Percentiles rank a stretch among this genome's conserved stretches.
These are phyloP conservation scores for Caenorhabditis panamensis DNA, from an alignment of 2,888 invertebrate species.

Conservation along the genomic window DNA sequence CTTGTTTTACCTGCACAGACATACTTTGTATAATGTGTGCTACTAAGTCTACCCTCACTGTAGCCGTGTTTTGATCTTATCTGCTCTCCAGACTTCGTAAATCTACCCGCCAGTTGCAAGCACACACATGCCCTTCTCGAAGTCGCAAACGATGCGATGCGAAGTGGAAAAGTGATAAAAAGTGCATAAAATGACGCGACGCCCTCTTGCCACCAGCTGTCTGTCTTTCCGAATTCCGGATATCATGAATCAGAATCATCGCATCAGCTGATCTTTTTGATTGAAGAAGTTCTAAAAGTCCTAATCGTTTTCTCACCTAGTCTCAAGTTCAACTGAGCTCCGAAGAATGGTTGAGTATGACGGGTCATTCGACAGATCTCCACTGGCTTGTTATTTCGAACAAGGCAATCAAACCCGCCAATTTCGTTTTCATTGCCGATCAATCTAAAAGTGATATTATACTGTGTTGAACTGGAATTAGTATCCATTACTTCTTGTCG, in stretches of 20 bases:
- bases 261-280: slow-evolving; percentile 13
- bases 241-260: slow-evolving; percentile 8
- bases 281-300: slow-evolving; percentile 13
- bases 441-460: slow-evolving; percentile 80
- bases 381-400: slow-evolving; percentile 82
- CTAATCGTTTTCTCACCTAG: slow-evolving; percentile 53
- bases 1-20: too few species aligned
- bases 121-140: background rate
- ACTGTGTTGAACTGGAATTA: too few species aligned
- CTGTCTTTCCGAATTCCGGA: background rate
- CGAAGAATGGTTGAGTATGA: slow-evolving; percentile 59
- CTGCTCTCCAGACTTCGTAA: background rate
- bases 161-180: slow-evolving; percentile 12
- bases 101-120: background rate
- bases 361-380: slow-evolving; percentile 53
- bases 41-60: background rate
- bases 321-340: slow-evolving; percentile 66
- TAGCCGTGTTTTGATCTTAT: background rate
- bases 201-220: slow-evolving; percentile 7
- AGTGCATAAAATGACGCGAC: slow-evolving; percentile 9
- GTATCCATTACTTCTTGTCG: slow-evolving; percentile 82
- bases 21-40: too few species aligned
- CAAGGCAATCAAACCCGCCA: slow-evolving; percentile 85
- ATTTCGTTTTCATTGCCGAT: slow-evolving; percentile 84
- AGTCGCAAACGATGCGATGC: background rate